Evolutionary conservation across 2,113 vertebrate species (phyloP), one percentile per base, ranked within the genome.

Genomic region (Urocynchramus pylzowi): DNA sequence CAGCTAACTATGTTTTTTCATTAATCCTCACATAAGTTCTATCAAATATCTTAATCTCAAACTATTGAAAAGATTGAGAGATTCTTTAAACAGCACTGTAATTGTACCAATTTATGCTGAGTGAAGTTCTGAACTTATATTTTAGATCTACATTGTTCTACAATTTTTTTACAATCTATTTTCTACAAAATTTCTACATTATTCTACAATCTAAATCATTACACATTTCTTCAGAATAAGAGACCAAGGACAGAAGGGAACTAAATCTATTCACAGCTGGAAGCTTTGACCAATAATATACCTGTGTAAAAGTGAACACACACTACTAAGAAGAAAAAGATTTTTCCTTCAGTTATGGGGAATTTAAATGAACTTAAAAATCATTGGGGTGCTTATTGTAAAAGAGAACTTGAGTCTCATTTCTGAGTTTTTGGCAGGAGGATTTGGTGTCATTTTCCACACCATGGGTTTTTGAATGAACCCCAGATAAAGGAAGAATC

Each of bases 1-100:
- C 53, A 86, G 60, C 9, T 84, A 64, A 37, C 61, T 71, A 21
- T 61, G 44, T 56, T 93, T 92, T 79, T 44, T 89, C 33, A 10
- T 90, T 95, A 95, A 95, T 93, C 70, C 49, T 90, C 63, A 57
- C 60, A 86, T 23, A 94, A 90, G 7, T 84, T 84, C 82, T 94
- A 88, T 93, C 71, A 90, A 65, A 35, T 26, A 6, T 84, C 52
- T 87, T 75, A 50, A 94, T 93, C 78, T 67, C 44, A 81, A 94
- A 81, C 39, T 86, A n/a, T 77, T 86, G 42, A 37, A 93, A 84
- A 74, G n/a, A 82, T 7, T 57, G 82, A 87, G 39, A 89, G 47
- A 71, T 84, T 78, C 73, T 84, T 78, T 75, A 79, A 71, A 33
- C 16, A 81, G 6, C 27, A 44, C 41, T 74, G 47, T 10, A 68